Conservation (phyloP, 2,113 vertebrate genomes). For the Phylloscopus trochiloides region DNA sequence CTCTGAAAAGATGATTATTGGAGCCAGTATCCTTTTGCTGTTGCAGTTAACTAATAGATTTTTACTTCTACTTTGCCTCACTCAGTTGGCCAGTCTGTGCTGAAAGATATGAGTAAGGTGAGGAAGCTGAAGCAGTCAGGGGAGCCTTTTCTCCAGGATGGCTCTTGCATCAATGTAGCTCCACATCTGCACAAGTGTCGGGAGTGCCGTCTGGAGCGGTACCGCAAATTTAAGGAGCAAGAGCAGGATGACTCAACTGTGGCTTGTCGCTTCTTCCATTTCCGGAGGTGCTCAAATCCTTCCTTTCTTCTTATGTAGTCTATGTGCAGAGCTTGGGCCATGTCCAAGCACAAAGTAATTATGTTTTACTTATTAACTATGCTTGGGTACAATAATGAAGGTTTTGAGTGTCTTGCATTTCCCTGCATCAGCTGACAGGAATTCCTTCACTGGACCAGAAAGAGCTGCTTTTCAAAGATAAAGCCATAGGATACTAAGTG, state of each 20-base stretch:
- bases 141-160: slow-evolving; percentile 96
- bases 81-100: slow-evolving; percentile 91
- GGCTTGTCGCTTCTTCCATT: slow-evolving; percentile 97
- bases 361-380: not conserved
- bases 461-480: not conserved
- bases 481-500: not conserved
- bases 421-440: not conserved
- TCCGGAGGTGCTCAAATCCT: slow-evolving; percentile 84
- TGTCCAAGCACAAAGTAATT: not conserved
- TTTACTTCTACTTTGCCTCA: slow-evolving; percentile 28
- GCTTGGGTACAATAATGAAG: not conserved
- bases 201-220: slow-evolving; percentile 94
- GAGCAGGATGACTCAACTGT: slow-evolving; percentile 95
- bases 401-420: not conserved
- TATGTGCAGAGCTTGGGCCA: not conserved
- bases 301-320: not conserved
- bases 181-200: slow-evolving; percentile 98
- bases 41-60: not conserved
- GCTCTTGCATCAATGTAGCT: slow-evolving; percentile 97
- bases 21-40: not conserved
- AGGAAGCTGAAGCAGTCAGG: slow-evolving; percentile 96
- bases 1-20: not conserved
- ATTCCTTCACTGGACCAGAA: not conserved
- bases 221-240: slow-evolving; percentile 93
- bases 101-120: slow-evolving; percentile 95